A percentile compares a stretch with the other conserved stretches of the same genome.
phyloP scores from a whole-genome alignment of 2,113 vertebrate species.

The Mesoclemmys tuberculata region DNA sequence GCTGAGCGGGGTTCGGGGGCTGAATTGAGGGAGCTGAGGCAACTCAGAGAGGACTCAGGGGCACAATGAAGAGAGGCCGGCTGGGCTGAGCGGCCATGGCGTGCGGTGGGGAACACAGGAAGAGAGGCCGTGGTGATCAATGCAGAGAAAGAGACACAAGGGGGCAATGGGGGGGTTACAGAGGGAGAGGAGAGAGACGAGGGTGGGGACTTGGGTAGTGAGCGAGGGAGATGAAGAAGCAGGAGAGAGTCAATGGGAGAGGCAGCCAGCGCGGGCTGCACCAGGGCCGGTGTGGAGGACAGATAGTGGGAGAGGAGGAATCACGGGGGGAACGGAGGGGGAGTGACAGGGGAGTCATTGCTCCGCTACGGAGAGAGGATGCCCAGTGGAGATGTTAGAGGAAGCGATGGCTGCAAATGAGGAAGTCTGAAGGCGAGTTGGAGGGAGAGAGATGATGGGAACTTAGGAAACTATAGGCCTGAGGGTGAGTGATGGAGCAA shows the following conservation, averaged over 20 bases:
- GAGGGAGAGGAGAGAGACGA: background rate
- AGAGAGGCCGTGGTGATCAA: background rate
- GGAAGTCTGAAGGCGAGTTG: no score
- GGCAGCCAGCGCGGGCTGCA: background rate
- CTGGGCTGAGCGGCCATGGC: background rate
- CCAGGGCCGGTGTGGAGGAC: background rate
- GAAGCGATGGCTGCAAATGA: no score
- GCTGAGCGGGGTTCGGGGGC: background rate
- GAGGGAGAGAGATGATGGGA: no score
- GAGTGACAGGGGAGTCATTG: no score
- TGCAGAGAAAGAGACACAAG: background rate
- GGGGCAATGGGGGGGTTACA: no score
- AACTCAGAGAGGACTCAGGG: constrained; percentile 52
- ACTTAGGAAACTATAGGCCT: no score
- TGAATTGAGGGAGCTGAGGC: constrained; percentile 53
- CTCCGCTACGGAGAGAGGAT: no score
- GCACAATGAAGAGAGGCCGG: background rate
- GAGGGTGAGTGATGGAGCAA: no score
- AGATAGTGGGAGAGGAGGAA: background rate
- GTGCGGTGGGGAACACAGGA: background rate
- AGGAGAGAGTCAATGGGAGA: background rate
- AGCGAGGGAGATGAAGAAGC: background rate
- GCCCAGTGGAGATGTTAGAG: no score
- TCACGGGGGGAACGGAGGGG: background rate
- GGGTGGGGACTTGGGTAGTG: background rate